Evolutionary conservation across 2,113 vertebrate species (phyloP).

Genomic region (Pituophis catenifer): DNA sequence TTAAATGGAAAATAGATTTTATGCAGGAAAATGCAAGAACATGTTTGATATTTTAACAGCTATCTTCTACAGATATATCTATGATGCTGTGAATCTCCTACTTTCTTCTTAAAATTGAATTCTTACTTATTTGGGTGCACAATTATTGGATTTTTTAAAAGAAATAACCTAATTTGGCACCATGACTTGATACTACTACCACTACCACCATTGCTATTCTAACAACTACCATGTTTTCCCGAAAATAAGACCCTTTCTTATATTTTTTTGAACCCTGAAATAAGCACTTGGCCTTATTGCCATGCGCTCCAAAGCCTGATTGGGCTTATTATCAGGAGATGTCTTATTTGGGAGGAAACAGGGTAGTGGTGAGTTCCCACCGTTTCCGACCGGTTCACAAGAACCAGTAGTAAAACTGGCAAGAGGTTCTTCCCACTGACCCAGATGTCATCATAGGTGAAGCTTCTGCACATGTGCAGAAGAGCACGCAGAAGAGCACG

Average conservation of each 20-base stretch:
- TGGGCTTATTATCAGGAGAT: too few species aligned
- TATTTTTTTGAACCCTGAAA: too few species aligned
- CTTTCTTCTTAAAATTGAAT: not conserved
- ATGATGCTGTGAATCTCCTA: not conserved
- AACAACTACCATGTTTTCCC: not conserved
- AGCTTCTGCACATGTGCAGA: too few species aligned
- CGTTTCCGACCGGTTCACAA: too few species aligned
- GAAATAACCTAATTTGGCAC: not conserved
- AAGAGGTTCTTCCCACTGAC: too few species aligned
- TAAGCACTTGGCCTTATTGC: too few species aligned
- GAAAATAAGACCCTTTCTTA: too few species aligned
- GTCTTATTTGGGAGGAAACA: too few species aligned
- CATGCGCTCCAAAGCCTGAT: too few species aligned
- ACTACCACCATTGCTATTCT: not conserved
- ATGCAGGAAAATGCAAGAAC: not conserved
- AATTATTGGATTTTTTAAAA: not conserved
- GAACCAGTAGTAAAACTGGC: too few species aligned
- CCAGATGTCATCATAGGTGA: too few species aligned
- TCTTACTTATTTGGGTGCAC: not conserved
- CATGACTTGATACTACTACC: not conserved
- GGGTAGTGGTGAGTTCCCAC: not conserved
- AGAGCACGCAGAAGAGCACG: too few species aligned
- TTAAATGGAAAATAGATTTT: not conserved
- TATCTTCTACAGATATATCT: not conserved
- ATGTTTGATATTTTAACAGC: not conserved